These are phyloP conservation scores for Antidorcas marsupialis DNA, from an alignment of 2,113 vertebrate genomes.

Conservation along the genomic window DNA sequence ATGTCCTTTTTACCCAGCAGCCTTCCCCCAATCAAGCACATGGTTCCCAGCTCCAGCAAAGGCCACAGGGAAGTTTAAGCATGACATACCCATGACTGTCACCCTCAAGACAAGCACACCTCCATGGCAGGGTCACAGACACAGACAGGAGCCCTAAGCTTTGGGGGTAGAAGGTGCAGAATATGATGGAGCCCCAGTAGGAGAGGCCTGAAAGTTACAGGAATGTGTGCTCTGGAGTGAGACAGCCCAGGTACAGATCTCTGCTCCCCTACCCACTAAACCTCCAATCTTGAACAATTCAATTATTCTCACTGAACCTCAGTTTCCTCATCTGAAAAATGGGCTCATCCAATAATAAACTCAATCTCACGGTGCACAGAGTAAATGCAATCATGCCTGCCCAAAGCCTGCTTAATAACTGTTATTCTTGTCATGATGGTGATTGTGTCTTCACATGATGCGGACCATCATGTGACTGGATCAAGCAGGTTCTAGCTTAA, in stretches of 20 bases:
- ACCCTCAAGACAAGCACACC: not conserved
- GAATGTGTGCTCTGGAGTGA: not conserved
- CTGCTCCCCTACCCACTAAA: too few species aligned
- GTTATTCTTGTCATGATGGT: not conserved
- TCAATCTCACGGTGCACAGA: not conserved
- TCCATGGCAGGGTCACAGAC: not conserved
- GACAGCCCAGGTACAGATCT: not conserved
- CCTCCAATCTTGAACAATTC: not conserved
- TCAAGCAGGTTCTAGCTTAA: not conserved
- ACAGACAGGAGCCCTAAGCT: not conserved
- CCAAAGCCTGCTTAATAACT: not conserved
- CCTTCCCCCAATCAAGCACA: not conserved
- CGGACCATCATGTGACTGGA: rapidly evolving
- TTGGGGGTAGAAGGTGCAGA: not conserved
- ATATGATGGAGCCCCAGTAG: not conserved
- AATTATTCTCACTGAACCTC: not conserved
- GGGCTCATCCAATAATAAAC: not conserved
- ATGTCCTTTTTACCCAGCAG: not conserved
- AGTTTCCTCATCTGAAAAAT: not conserved
- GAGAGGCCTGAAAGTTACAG: not conserved
- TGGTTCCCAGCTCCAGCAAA: not conserved
- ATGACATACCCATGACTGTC: not conserved
- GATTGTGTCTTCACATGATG: not conserved
- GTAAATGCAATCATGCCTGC: rapidly evolving
- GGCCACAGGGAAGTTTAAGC: not conserved